Base-by-base conservation (phyloP, 2,113 vertebrate genomes). In the Psophia crepitans region DNA sequence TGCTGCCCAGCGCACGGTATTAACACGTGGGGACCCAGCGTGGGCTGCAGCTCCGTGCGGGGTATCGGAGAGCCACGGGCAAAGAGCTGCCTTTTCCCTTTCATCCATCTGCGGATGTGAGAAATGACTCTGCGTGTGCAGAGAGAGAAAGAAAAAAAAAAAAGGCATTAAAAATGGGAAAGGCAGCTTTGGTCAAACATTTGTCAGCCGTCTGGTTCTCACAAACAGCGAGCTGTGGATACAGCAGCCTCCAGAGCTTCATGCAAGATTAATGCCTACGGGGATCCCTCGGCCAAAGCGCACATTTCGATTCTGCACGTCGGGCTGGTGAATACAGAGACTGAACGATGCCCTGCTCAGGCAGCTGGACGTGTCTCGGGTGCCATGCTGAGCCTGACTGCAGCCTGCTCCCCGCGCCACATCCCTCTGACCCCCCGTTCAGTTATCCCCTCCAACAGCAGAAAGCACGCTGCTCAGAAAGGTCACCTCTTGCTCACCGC, bases 361-460 rank as follows among this genome's bases (percentile, higher is more conserved):
- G 64, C 64, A 11, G 43, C 43, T 43, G 32, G 68, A 75, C 3
- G 1, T 20, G n/a, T 44, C 58, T 14, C 1, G 2, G 14, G 8
- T 43, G n/a, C 49, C 57, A 16, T 3, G 2, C 22, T 24, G 65
- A 58, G 76, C 75, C 77, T 12, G 5, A 14, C 3, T 7, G 1
- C 69, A 37, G 35, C 20, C 49, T 4, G 11, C n/a, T 53, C 49
- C 56, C 39, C 46, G 53, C 37, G 43, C 51, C 54, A 28, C 14
- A 28, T 3, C 3, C 0, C n/a, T 20, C 2, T 0, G 43, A 69
- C 17, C 32, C n/a, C 33, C 33, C 5, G 1, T 5, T 53, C 57
- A 3, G 14, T 22, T 23, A 5, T 15, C 5, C 28, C 32, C 17
- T 56, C 10, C 9, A 7, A 5, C 0, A 5, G 51, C 1, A 33